Base-by-base conservation (phyloP, 1,140 invertebrate genomes). In the Whitmania pigra region DNA sequence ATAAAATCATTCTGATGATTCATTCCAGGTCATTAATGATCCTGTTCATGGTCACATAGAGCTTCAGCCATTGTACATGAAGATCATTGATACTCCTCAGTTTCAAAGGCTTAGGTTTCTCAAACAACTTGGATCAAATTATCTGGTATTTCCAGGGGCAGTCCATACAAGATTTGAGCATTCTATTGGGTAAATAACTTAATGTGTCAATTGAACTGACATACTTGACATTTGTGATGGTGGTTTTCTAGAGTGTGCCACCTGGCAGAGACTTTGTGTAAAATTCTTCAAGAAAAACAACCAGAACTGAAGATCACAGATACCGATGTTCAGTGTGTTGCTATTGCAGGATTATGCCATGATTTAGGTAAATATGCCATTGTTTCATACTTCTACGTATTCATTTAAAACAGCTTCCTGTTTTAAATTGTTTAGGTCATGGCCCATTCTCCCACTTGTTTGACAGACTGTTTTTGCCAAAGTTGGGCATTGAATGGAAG, bases 321-420 rank as follows among this genome's bases (percentile, higher is more conserved):
- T 5, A 73, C 74, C 54, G 85, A 87, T 75, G 75, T 83, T 43
- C 72, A 86, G 6, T 87, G 85, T 79, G 79, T 88, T 13, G 75
- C 85, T 76, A 82, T 89, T 53, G 88, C 88, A 66, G 88, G 86
- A 0, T 82, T 89, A 0, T 85, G 87, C 73, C 88, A 89, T 81
- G 88, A 89, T 77, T 75, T 89, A 2, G 88, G 87, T 40, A 75
- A 68, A 36, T 71, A 36, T 54, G n/a, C n/a, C 43, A 49, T 49
- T 49, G 43, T 17, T 49, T 49, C 31, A 36, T 36, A 36, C 2
- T 36, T 36, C 2, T 36, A 6, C 6, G n/a, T 36, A 2, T 36
- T 36, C 31, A 36, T 36, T 36, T 36, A 36, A 36, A 36, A 36
- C 31, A 6, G 22, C 25, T 5, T 57, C 29, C 7, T 18, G 29